phyloP scores from a whole-genome alignment of 2,888 invertebrate species.

The Trissolcus brochymenae region DNA sequence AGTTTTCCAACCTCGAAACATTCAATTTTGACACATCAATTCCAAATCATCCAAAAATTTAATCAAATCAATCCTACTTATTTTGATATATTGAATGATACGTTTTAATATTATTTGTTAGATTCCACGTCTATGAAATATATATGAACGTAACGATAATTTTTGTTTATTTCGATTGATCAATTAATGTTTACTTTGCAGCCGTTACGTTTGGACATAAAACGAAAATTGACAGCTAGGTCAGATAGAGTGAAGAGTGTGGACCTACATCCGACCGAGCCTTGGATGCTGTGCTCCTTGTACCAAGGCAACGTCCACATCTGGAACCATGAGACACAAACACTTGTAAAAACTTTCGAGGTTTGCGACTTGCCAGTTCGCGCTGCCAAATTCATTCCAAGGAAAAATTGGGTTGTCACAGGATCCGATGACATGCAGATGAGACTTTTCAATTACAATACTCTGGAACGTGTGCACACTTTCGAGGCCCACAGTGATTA shows the following conservation, averaged over 20 bases:
- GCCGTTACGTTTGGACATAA: conserved; percentile 98
- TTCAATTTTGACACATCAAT: background rate
- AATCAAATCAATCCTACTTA: too few species aligned
- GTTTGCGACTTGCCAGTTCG: conserved; percentile 98
- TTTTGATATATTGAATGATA: too few species aligned
- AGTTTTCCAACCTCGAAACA: conserved; percentile 1
- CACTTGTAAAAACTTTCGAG: conserved; percentile 91
- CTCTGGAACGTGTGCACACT: conserved; percentile 94
- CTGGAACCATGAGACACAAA: conserved; percentile 98
- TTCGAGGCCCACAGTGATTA: conserved; percentile 99
- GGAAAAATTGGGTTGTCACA: conserved; percentile 99
- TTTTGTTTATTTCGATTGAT: too few species aligned
- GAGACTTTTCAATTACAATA: conserved; percentile 98
- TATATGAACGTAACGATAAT: too few species aligned
- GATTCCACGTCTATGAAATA: too few species aligned
- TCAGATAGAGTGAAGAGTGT: conserved; percentile 99
- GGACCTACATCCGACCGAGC: conserved; percentile 97
- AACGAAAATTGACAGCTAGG: conserved; percentile 96
- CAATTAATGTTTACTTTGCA: conserved; percentile 69
- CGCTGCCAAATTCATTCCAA: conserved; percentile 95
- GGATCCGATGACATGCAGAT: conserved; percentile 98
- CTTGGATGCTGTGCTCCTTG: conserved; percentile 96
- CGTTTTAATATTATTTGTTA: too few species aligned
- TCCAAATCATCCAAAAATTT: too few species aligned
- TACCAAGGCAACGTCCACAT: conserved; percentile 99